Conservation (phyloP, 2,113 vertebrate species). For the Larimichthys polyactis region DNA sequence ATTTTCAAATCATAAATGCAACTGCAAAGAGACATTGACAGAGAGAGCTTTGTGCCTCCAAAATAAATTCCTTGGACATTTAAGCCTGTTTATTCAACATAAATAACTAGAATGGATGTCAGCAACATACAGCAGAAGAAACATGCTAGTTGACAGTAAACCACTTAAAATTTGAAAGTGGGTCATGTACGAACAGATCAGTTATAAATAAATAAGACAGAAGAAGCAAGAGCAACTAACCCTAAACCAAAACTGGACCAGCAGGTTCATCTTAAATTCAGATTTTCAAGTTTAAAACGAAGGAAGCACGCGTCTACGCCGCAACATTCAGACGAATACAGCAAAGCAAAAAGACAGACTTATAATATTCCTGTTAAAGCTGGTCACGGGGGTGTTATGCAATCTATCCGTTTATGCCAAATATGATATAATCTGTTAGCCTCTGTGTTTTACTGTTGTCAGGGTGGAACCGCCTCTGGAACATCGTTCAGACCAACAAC, state of each 20-base stretch:
- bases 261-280: not conserved
- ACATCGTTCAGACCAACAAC: not conserved
- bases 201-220: slow-evolving; percentile 5
- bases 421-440: not conserved
- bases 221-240: not conserved
- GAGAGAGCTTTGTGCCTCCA: not conserved
- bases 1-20: slow-evolving; percentile 23
- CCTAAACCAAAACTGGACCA: not conserved
- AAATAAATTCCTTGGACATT: slow-evolving; percentile 21
- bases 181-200: not conserved
- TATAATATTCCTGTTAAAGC: not conserved
- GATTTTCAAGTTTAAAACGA: not conserved
- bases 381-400: slow-evolving; percentile 13
- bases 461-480: not conserved
- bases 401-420: slow-evolving; percentile 8
- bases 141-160: not conserved
- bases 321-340: not conserved
- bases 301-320: not conserved
- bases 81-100: slow-evolving; percentile 13
- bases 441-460: not conserved
- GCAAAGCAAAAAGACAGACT: not conserved
- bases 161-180: not conserved
- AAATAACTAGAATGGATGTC: not conserved
- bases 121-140: not conserved
- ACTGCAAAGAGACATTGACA: slow-evolving; percentile 15